Percentiles rank a stretch among this genome's conserved stretches.
phyloP scores from a whole-genome alignment of 2,797 vertebrate species.

The Eleutherodactylus coqui region DNA sequence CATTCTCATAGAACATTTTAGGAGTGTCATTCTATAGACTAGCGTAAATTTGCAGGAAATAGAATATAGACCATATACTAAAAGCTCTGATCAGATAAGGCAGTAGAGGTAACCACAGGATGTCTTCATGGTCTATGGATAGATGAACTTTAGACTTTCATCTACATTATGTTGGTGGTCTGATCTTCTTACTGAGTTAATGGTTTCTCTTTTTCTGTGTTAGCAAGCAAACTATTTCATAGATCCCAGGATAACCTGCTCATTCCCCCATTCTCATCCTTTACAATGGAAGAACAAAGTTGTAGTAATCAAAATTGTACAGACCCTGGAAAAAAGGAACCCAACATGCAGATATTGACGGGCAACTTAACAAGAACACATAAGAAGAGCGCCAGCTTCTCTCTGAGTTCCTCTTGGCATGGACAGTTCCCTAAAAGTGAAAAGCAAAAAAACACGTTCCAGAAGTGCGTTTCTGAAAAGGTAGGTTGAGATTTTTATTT shows the following conservation, averaged over 20 bases:
- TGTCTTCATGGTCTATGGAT: neutral
- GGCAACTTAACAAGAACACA: slow-evolving; percentile 74
- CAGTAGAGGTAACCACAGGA: neutral
- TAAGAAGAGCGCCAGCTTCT: slow-evolving; percentile 80
- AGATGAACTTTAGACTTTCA: neutral
- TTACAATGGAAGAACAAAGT: slow-evolving; percentile 65
- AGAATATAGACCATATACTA: neutral
- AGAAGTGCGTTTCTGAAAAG: slow-evolving; percentile 57
- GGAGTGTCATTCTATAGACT: neutral
- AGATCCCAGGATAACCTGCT: slow-evolving; percentile 82
- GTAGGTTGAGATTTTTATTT: neutral
- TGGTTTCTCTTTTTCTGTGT: neutral
- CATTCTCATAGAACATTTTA: neutral
- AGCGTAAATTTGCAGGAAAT: neutral
- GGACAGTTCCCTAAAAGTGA: slow-evolving; percentile 55
- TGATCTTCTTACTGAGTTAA: neutral
- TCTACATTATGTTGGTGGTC: neutral
- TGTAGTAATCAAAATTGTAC: slow-evolving; percentile 14
- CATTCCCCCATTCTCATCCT: slow-evolving; percentile 55
- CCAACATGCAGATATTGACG: slow-evolving; percentile 66
- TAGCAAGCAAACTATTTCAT: slow-evolving; percentile 75
- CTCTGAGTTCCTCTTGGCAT: slow-evolving; percentile 74
- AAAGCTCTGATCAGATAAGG: neutral
- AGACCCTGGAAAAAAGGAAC: slow-evolving; percentile 59
- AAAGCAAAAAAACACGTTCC: slow-evolving; percentile 49